Conservation (phyloP, 2,888 invertebrate species). For the Ophonus ardosiacus region DNA sequence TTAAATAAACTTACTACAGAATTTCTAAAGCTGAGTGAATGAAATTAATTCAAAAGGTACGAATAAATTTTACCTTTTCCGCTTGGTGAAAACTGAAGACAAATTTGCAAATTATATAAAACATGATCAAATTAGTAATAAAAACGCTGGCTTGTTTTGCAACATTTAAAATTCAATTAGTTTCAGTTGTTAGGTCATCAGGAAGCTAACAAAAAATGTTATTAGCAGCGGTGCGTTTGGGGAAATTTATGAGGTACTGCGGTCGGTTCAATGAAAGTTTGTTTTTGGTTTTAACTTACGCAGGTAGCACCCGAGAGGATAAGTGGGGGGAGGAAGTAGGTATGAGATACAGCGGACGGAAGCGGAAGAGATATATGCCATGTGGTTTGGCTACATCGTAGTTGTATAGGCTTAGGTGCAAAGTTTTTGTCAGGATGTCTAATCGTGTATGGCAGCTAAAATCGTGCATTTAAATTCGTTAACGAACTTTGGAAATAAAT, state of each 20-base stretch:
- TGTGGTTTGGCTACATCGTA: not conserved
- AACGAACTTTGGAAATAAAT: not conserved
- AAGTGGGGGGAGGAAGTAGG: not conserved
- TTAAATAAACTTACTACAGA: no score
- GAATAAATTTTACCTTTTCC: not conserved
- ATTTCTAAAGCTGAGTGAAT: not conserved
- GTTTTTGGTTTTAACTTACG: slow-evolving; percentile 28
- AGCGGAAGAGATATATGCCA: slow-evolving; percentile 13
- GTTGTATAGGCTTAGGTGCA: not conserved
- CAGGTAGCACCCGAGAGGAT: slow-evolving; percentile 18
- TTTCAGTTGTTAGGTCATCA: slow-evolving; percentile 25
- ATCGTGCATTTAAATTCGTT: not conserved
- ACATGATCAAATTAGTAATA: not conserved
- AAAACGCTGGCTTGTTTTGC: not conserved
- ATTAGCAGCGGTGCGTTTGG: not conserved
- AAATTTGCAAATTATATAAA: not conserved
- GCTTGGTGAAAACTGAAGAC: not conserved
- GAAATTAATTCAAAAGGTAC: not conserved
- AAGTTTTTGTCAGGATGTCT: slow-evolving; percentile 5
- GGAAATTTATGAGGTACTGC: slow-evolving; percentile 10
- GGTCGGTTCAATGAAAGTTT: slow-evolving; percentile 20
- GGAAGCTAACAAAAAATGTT: slow-evolving; percentile 5
- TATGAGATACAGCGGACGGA: not conserved
- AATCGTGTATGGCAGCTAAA: not conserved
- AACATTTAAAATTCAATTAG: slow-evolving; percentile 34